Conservation (phyloP, 2,888 invertebrate species). For the Netelia inedita region DNA sequence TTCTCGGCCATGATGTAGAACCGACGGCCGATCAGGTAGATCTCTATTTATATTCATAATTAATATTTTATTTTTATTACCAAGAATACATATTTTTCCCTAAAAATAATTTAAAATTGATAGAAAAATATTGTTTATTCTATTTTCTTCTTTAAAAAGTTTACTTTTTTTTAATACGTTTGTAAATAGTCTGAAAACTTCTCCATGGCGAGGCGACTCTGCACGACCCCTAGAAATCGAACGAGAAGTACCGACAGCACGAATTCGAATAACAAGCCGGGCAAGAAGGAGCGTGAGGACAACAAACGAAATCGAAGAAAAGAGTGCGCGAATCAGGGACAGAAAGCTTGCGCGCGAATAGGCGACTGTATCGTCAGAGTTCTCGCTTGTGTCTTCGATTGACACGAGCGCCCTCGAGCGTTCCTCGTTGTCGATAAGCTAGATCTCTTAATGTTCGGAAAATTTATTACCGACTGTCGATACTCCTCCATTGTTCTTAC, state of each 20-base stretch:
- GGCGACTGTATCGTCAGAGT: constrained; percentile 80
- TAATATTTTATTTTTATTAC: too few relatives aligned
- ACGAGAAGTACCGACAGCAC: constrained; percentile 60
- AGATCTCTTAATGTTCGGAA: constrained; percentile 19
- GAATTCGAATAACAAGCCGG: constrained; percentile 76
- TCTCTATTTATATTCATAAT: not conserved
- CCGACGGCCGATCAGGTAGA: constrained; percentile 60
- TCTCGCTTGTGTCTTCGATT: constrained; percentile 82
- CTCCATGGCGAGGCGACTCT: constrained; percentile 65
- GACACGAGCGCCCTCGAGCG: constrained; percentile 55
- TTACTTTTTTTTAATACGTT: not conserved
- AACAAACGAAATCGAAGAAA: constrained; percentile 81
- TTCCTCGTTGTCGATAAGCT: constrained; percentile 5
- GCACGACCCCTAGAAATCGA: constrained; percentile 72
- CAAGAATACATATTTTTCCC: too few relatives aligned
- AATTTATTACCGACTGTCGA: constrained; percentile 25
- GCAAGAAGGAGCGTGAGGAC: constrained; percentile 80
- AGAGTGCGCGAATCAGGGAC: constrained; percentile 80
- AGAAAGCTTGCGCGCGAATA: constrained; percentile 79
- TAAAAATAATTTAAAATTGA: not conserved
- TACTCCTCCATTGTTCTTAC: not conserved
- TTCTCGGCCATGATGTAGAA: constrained; percentile 76
- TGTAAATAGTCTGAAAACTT: constrained; percentile 33
- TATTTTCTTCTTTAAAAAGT: constrained; percentile 13
- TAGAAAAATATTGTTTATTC: not conserved